Evolutionary conservation across 2,113 vertebrate species (phyloP).

Genomic region (Anarrhichthys ocellatus): DNA sequence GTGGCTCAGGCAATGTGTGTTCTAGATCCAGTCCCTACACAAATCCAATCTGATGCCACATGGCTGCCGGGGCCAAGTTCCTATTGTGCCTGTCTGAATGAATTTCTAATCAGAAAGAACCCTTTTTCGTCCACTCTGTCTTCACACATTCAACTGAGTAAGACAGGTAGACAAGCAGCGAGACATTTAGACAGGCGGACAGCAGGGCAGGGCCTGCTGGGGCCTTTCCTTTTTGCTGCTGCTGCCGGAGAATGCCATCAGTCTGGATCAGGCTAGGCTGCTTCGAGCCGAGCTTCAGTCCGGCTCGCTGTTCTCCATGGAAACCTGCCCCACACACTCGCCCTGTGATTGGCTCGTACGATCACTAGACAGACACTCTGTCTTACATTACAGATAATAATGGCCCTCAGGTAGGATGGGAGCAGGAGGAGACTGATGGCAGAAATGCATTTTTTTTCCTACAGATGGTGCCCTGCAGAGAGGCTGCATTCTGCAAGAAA

Average conservation of each 20-base stretch:
- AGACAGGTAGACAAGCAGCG: conserved; percentile 59
- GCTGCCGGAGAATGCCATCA: conserved; percentile 65
- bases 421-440: conserved; percentile 59
- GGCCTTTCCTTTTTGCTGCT: conserved; percentile 47
- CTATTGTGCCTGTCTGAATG: conserved; percentile 52
- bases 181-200: conserved; percentile 58
- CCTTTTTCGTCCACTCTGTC: conserved; percentile 28
- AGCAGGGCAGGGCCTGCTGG: conserved; percentile 57
- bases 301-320: conserved; percentile 73
- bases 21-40: conserved; percentile 29
- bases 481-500: conserved; percentile 42
- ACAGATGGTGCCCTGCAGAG: conserved; percentile 58
- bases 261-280: conserved; percentile 59
- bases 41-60: conserved; percentile 63
- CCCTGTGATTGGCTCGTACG: conserved; percentile 70
- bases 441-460: conserved; percentile 46
- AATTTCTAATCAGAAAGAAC: conserved; percentile 43
- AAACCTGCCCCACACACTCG: conserved; percentile 68
- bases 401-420: conserved; percentile 61
- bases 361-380: conserved; percentile 74
- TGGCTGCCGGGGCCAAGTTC: conserved; percentile 31
- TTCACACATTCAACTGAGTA: conserved; percentile 48
- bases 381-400: conserved; percentile 77
- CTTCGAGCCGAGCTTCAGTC: conserved; percentile 60
- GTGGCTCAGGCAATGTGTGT: conserved; percentile 32